These are phyloP conservation scores for Epinephelus lanceolatus DNA, from an alignment of 2,113 vertebrate genomes.

Conservation along the genomic window DNA sequence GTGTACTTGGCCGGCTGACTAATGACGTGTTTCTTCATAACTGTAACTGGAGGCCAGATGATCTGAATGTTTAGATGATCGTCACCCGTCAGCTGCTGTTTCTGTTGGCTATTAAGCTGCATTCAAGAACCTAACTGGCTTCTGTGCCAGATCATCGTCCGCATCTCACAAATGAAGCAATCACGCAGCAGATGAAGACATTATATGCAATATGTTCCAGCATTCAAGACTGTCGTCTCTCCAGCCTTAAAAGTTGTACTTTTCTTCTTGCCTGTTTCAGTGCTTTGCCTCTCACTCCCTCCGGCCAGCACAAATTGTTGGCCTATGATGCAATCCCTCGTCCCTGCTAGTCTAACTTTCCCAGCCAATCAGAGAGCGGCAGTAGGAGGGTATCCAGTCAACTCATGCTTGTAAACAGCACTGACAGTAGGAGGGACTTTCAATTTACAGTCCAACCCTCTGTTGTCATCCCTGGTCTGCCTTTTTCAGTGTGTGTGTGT, in stretches of 20 bases:
- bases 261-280: slow-evolving; percentile 26
- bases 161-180: neutral
- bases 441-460: slow-evolving; percentile 60
- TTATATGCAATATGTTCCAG: neutral
- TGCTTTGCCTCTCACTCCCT: slow-evolving; percentile 49
- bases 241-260: neutral
- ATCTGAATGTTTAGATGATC: slow-evolving; percentile 23
- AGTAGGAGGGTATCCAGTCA: slow-evolving; percentile 64
- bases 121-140: neutral
- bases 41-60: slow-evolving; percentile 35
- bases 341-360: slow-evolving; percentile 55
- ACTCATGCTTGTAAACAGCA: slow-evolving; percentile 66
- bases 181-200: neutral
- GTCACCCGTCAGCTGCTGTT: neutral
- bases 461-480: slow-evolving; percentile 69
- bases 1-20: slow-evolving; percentile 3
- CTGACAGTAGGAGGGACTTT: slow-evolving; percentile 75
- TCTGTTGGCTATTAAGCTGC: neutral
- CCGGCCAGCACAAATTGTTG: slow-evolving; percentile 77
- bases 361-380: slow-evolving; percentile 73
- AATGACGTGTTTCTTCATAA: slow-evolving; percentile 25
- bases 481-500: slow-evolving; percentile 41
- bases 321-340: slow-evolving; percentile 80
- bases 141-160: neutral
- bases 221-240: neutral